Conservation (phyloP, 2,797 vertebrate species). For the Hypotaenidia okinawae region DNA sequence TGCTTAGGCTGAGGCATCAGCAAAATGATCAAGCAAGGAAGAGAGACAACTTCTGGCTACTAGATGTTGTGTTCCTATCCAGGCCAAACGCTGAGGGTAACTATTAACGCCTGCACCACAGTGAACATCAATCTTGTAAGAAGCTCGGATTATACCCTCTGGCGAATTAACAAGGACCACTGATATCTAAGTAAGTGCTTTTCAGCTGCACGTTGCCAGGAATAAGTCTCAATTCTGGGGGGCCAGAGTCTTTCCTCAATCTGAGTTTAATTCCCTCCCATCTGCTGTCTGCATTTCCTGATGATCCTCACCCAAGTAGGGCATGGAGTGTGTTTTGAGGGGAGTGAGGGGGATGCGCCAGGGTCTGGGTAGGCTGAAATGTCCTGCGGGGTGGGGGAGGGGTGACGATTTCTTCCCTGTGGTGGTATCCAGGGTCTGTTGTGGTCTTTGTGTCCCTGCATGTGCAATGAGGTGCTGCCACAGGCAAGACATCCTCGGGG, state of each 20-base stretch:
- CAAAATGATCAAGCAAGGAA: constrained; percentile 41
- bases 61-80: not conserved
- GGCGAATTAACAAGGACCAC: constrained; percentile 48
- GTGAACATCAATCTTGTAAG: constrained; percentile 56
- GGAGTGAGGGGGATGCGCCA: not conserved
- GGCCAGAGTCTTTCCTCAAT: constrained; percentile 63
- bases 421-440: not conserved
- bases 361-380: not conserved
- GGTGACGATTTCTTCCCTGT: not conserved
- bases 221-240: constrained; percentile 64
- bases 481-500: accelerated
- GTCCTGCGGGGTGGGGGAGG: not conserved
- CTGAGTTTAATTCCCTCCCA: constrained; percentile 77
- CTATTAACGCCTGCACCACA: not conserved
- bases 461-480: not conserved
- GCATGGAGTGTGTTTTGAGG: not conserved
- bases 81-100: constrained; percentile 1
- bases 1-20: constrained; percentile 23
- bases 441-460: accelerated
- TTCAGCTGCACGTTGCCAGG: constrained; percentile 51
- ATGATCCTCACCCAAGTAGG: constrained; percentile 72
- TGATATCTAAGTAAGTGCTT: constrained; percentile 62
- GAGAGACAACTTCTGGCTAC: constrained; percentile 39
- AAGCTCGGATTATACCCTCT: constrained; percentile 58
- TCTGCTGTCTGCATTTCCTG: constrained; percentile 77